Conservation (phyloP, 1,140 invertebrate genomes). For the Meloidogyne floridensis region DNA sequence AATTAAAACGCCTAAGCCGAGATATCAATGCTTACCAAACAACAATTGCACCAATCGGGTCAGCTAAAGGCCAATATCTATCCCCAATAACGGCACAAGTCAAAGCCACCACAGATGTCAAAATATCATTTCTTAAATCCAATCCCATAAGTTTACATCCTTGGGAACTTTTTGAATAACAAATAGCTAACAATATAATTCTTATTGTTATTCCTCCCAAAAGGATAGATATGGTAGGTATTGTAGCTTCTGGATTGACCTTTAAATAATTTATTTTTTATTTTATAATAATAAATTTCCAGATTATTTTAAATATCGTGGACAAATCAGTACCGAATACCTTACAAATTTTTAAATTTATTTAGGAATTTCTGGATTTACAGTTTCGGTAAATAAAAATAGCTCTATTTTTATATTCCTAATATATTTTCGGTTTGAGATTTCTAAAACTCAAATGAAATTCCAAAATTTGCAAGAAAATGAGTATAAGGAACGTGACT, state of each 20-base stretch:
- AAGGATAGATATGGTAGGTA: slow-evolving; percentile 44
- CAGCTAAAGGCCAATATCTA: slow-evolving; percentile 48
- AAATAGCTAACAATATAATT: slow-evolving; percentile 45
- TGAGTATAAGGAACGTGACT: too few relatives aligned
- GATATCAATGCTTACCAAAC: slow-evolving; percentile 39
- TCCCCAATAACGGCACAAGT: slow-evolving; percentile 48
- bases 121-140: slow-evolving; percentile 52
- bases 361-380: background rate
- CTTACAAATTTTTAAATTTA: background rate
- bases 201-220: slow-evolving; percentile 47
- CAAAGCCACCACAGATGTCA: slow-evolving; percentile 51
- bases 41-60: slow-evolving; percentile 52
- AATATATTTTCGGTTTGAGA: too few relatives aligned
- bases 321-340: too few relatives aligned
- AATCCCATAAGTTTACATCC: slow-evolving; percentile 40
- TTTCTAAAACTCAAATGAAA: too few relatives aligned
- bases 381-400: background rate
- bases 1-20: too few relatives aligned
- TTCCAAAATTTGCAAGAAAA: too few relatives aligned
- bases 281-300: background rate
- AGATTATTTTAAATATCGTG: background rate
- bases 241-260: slow-evolving; percentile 50
- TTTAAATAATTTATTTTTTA: slow-evolving; percentile 29
- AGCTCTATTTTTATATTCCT: too few relatives aligned
- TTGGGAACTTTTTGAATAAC: slow-evolving; percentile 41